Base-by-base conservation (phyloP, 2,888 invertebrate species). In the Drosophila paracracens region DNA sequence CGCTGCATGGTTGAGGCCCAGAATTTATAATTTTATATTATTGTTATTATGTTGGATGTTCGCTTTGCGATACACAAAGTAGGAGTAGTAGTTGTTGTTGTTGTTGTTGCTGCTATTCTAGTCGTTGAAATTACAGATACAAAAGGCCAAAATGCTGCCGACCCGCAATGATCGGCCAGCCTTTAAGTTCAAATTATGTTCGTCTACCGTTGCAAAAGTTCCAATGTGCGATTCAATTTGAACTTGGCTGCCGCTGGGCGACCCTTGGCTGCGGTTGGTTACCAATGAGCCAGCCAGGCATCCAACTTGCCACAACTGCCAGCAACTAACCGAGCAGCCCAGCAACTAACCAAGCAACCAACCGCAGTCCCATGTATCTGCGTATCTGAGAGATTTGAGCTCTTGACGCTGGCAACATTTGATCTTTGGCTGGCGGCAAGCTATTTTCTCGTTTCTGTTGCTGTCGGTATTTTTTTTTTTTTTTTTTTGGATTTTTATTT, bases 371-470 rank as follows among this genome's bases (percentile, higher is more conserved):
- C 78, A 60, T 71, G 85, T 83, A 82, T 85, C 85, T 78, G 77
- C 84, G 74, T 83, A 83, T 85, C 88, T 79, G 67, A 63, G 78
- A 86, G 84, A 86, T 79, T 85, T 79, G 73, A 64, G 64, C 71
- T 63, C 71, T 63, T 60, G 67, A 53, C 81, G 74, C 72, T 73
- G 71, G 35, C 78, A 81, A 81, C 89, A 85, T 88, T 88, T 85
- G 84, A 85, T 85, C 84, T 85, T 83, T 83, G 77, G 68, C 79
- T 87, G 83, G 88, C 83, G 83, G 88, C 85, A 82, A 79, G 84
- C 67, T 79, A 77, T 80, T 85, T 86, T 64, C 70, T 66, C 67
- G 70, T 52, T 65, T 35, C 54, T 62, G 43, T 65, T 62, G 68
- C 31, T 52, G 38, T 57, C 40, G 57, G 50, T 25, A 25, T 25